Evolutionary conservation across 2,888 invertebrate species (phyloP).

Genomic region (Apamea epomidion): DNA sequence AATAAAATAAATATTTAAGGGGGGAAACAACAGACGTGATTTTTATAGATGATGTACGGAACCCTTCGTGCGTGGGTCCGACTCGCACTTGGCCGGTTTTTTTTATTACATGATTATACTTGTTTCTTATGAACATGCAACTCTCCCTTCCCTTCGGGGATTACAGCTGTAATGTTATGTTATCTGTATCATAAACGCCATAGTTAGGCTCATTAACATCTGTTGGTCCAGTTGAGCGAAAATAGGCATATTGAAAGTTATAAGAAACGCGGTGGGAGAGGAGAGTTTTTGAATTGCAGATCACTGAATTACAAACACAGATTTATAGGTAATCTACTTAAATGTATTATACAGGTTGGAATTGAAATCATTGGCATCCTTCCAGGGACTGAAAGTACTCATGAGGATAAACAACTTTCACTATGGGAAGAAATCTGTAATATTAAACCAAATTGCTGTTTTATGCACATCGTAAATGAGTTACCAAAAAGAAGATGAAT

Average conservation of each 20-base stretch:
- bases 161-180: neutral
- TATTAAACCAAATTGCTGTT: neutral
- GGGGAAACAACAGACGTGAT: too few relatives aligned
- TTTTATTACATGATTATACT: neutral
- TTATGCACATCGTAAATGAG: neutral
- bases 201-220: neutral
- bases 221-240: neutral
- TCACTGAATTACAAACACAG: neutral
- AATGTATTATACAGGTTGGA: neutral
- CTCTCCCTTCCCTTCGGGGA: neutral
- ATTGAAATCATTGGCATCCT: conserved; percentile 9
- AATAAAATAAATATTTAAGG: too few relatives aligned
- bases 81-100: too few relatives aligned
- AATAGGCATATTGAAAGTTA: neutral
- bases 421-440: neutral
- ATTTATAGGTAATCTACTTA: neutral
- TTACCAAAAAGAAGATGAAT: neutral
- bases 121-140: neutral
- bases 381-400: neutral
- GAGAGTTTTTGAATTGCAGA: neutral
- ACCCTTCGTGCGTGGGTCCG: too few relatives aligned
- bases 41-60: too few relatives aligned
- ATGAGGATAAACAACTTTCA: neutral
- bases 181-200: neutral
- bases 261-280: neutral